Percentiles rank a stretch among this genome's conserved stretches.
phyloP scores from a whole-genome alignment of 2,797 vertebrate genomes.

The Onychomys torridus region DNA sequence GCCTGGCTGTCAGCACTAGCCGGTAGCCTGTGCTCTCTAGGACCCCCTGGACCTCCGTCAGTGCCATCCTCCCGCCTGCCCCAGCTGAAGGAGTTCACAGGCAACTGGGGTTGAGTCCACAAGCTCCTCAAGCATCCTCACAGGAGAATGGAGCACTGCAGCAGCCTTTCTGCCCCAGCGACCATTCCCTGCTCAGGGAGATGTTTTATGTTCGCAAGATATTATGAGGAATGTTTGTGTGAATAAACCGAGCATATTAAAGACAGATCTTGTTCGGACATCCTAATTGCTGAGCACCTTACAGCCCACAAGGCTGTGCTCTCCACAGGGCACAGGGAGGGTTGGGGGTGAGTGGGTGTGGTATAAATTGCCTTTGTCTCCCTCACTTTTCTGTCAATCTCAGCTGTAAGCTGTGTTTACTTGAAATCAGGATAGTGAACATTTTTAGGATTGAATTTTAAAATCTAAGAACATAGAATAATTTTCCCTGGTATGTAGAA shows the following conservation, averaged over 20 bases:
- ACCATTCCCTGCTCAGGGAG: not conserved
- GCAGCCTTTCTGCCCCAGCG: not conserved
- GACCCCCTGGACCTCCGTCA: not conserved
- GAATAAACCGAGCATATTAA: not conserved
- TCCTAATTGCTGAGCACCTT: not conserved
- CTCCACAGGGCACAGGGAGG: not conserved
- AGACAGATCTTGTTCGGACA: not conserved
- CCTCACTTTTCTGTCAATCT: not conserved
- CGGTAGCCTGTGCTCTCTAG: not conserved
- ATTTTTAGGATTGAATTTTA: conserved; percentile 52
- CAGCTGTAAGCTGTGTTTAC: conserved; percentile 19
- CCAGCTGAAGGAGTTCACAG: not conserved
- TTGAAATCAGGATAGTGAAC: conserved; percentile 30
- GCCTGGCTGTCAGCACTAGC: not conserved
- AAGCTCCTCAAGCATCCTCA: not conserved
- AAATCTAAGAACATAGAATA: conserved; percentile 36
- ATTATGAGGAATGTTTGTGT: not conserved
- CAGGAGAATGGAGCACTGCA: not conserved
- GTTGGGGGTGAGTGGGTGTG: not conserved
- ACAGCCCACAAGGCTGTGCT: not conserved
- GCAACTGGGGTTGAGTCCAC: not conserved
- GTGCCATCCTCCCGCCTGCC: too few relatives aligned
- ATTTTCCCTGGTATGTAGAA: conserved; percentile 48
- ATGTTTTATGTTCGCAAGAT: not conserved
- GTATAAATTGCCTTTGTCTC: not conserved